phyloP scores from a whole-genome alignment of 2,888 invertebrate species.

The Andrena minutula region DNA sequence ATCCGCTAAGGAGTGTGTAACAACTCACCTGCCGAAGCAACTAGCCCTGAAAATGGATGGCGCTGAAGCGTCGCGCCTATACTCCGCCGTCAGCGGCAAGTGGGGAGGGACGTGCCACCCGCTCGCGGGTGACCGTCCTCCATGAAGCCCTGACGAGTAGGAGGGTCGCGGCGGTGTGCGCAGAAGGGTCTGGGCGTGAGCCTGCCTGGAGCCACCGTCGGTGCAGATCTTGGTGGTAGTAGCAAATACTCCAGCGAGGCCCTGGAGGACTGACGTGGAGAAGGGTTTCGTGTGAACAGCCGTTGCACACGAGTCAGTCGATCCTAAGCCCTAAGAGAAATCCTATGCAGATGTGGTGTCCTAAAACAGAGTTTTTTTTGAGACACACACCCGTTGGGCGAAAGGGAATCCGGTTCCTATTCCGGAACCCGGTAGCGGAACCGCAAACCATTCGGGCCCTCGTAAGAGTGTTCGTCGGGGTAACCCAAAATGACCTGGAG shows the following conservation, averaged over 20 bases:
- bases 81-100: slow-evolving; percentile 86
- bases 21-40: slow-evolving; percentile 89
- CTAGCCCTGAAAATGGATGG: slow-evolving; percentile 90
- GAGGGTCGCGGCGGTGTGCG: slow-evolving; percentile 76
- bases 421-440: neutral
- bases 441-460: too few species aligned
- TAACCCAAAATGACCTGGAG: too few species aligned
- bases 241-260: too few species aligned
- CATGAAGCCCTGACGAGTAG: slow-evolving; percentile 88
- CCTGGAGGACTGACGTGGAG: too few species aligned
- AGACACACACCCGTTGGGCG: neutral
- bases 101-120: too few species aligned
- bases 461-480: too few species aligned
- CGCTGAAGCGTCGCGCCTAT: slow-evolving; percentile 87
- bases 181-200: slow-evolving; percentile 82
- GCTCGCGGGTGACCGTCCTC: too few species aligned
- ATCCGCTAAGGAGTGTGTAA: slow-evolving; percentile 85
- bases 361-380: too few species aligned
- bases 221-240: neutral
- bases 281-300: slow-evolving; percentile 74
- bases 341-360: slow-evolving; percentile 10
- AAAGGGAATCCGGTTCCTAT: neutral
- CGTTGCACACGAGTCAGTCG: slow-evolving; percentile 87
- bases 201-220: slow-evolving; percentile 65
- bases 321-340: slow-evolving; percentile 86